Percentiles rank a stretch among this genome's conserved stretches.
phyloP scores from a whole-genome alignment of 2,888 invertebrate species.

The Glyphotaelius pellucidus region DNA sequence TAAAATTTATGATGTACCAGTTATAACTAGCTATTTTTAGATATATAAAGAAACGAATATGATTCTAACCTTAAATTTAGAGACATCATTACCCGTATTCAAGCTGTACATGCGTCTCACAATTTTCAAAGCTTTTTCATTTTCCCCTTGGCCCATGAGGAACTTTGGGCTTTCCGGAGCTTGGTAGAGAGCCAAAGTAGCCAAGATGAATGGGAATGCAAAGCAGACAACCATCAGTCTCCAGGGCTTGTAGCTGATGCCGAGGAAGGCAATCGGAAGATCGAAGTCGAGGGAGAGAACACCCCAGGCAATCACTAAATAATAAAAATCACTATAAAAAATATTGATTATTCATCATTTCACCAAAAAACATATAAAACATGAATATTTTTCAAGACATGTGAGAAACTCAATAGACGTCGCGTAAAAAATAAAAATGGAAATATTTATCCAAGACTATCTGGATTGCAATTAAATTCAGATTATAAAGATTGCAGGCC shows the following conservation, averaged over 20 bases:
- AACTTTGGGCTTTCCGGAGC: constrained; percentile 89
- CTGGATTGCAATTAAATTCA: no score
- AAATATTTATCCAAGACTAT: no score
- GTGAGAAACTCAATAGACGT: no score
- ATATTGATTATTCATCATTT: neutral
- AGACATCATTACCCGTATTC: neutral
- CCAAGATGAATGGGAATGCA: constrained; percentile 79
- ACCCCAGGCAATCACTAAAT: constrained; percentile 81
- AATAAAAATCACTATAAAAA: neutral
- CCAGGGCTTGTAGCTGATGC: constrained; percentile 83
- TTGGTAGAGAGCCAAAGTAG: constrained; percentile 76
- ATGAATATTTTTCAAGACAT: no score
- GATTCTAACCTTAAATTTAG: neutral
- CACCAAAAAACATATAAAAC: no score
- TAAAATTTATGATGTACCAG: neutral
- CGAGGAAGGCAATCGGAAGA: constrained; percentile 72
- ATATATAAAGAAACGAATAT: neutral
- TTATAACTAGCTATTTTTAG: neutral
- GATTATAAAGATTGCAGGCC: no score
- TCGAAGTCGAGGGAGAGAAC: constrained; percentile 80
- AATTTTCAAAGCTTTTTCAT: constrained; percentile 48
- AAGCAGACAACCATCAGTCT: constrained; percentile 82
- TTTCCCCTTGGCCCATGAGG: constrained; percentile 78
- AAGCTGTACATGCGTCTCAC: constrained; percentile 26
- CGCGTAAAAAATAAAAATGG: no score